These are phyloP conservation scores for Netelia melanura DNA, from an alignment of 2,888 invertebrate species.

Conservation along the genomic window DNA sequence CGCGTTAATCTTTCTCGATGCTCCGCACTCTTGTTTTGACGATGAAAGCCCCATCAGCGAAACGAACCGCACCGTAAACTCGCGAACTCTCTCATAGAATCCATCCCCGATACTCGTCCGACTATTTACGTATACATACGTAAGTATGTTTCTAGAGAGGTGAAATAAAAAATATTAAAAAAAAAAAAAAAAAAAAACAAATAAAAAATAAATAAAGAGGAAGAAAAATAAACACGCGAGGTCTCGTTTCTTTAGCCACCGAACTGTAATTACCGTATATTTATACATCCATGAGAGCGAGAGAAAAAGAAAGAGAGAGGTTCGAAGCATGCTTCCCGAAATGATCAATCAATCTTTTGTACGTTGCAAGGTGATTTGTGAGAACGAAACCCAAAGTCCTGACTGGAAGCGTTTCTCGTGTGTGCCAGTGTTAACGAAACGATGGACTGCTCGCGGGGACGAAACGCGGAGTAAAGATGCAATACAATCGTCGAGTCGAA, in stretches of 20 bases:
- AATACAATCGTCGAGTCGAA: slow-evolving; percentile 1
- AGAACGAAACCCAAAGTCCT: slow-evolving; percentile 6
- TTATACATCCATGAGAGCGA: slow-evolving; percentile 12
- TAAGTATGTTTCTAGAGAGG: neutral
- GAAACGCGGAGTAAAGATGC: neutral
- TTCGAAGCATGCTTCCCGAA: neutral
- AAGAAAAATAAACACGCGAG: neutral
- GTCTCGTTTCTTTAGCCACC: neutral
- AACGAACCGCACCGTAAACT: slow-evolving; percentile 34
- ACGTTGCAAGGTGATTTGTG: neutral
- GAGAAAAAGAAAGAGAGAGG: neutral
- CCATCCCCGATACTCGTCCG: too few species aligned
- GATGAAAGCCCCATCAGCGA: slow-evolving; percentile 50
- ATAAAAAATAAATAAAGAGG: slow-evolving; percentile 1
- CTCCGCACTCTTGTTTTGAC: slow-evolving; percentile 34
- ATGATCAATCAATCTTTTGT: slow-evolving; percentile 30
- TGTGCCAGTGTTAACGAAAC: neutral
- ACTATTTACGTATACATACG: too few species aligned
- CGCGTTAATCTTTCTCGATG: slow-evolving; percentile 43
- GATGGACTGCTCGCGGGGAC: neutral
- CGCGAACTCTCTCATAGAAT: slow-evolving; percentile 20
- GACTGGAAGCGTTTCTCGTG: neutral
- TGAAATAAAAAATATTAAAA: neutral
- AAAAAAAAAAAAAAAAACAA: neutral
- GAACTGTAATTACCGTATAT: slow-evolving; percentile 33